Evolutionary conservation across 1,140 invertebrate genomes (phyloP).

Genomic region (Zaprionus camerounensis): DNA sequence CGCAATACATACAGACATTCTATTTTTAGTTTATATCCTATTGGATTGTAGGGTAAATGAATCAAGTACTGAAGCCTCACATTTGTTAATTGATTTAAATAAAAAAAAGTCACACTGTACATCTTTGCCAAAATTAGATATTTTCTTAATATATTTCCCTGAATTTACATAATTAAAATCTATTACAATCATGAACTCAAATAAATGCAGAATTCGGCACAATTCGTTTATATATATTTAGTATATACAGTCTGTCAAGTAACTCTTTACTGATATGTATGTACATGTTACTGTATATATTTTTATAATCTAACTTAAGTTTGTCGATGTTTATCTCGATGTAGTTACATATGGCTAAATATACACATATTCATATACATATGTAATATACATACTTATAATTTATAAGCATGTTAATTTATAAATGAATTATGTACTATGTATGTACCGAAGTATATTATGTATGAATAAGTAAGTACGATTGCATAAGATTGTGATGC

Average conservation of each 20-base stretch:
- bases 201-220: neutral
- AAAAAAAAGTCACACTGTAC: too few relatives aligned
- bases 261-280: too few relatives aligned
- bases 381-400: constrained; percentile 11
- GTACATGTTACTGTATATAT: neutral
- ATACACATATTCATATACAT: constrained; percentile 14
- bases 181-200: neutral
- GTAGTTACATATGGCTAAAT: constrained; percentile 13
- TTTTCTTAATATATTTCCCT: neutral
- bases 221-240: constrained; percentile 6
- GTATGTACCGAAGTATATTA: neutral
- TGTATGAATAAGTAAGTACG: neutral
- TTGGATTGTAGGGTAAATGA: constrained; percentile 4
- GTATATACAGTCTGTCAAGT: too few relatives aligned
- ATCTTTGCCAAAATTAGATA: too few relatives aligned
- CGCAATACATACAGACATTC: neutral
- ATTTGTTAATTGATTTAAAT: neutral
- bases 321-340: neutral
- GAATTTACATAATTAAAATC: neutral
- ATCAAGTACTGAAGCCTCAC: neutral
- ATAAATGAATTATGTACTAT: neutral
- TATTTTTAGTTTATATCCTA: neutral
- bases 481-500: neutral
- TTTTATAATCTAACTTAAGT: neutral
- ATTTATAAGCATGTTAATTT: constrained; percentile 32